phyloP scores from a whole-genome alignment of 2,113 vertebrate genomes.

The Scolopax mira region DNA sequence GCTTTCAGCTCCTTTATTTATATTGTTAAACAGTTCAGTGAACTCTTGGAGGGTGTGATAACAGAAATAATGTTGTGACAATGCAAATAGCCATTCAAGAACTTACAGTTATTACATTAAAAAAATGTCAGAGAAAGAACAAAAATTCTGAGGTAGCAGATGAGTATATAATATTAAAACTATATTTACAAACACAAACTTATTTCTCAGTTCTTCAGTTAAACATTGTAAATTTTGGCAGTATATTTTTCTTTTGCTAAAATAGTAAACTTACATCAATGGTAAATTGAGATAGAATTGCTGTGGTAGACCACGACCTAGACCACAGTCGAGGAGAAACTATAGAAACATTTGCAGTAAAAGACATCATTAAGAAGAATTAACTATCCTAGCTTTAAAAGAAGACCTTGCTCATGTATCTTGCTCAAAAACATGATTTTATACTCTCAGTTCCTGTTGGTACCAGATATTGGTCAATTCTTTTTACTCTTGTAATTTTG shows the following conservation, averaged over 20 bases:
- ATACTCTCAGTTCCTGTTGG: neutral
- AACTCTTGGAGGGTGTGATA: neutral
- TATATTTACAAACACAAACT: neutral
- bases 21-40: neutral
- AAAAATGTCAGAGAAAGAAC: neutral
- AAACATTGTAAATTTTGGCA: neutral
- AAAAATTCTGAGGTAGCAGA: neutral
- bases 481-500: neutral
- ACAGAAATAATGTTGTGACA: neutral
- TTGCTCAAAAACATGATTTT: neutral
- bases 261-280: neutral
- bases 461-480: neutral
- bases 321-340: neutral
- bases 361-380: neutral
- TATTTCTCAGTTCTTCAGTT: neutral
- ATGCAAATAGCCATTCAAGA: neutral
- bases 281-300: neutral
- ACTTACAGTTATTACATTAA: neutral
- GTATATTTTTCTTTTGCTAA: neutral
- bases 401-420: neutral
- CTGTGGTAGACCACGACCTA: neutral
- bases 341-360: neutral
- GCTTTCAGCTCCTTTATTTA: neutral
- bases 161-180: neutral
- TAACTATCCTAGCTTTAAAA: neutral